phyloP scores from a whole-genome alignment of 2,888 invertebrate species.

The Rosalia funebris region DNA sequence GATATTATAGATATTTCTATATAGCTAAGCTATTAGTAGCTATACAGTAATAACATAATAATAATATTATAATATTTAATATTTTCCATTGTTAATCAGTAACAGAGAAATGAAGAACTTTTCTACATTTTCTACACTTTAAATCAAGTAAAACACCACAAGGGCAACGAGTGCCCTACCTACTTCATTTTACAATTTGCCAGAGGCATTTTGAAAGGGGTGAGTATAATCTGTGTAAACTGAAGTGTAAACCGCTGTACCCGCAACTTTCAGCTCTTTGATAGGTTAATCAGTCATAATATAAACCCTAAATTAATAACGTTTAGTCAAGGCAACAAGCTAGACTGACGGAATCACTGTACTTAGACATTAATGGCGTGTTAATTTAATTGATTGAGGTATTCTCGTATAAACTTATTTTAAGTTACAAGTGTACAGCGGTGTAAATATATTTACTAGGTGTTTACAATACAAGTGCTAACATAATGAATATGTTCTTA shows the following conservation, averaged over 20 bases:
- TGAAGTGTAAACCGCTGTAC: conserved; percentile 46
- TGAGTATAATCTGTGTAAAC: conserved; percentile 45
- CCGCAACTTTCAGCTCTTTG: conserved; percentile 42
- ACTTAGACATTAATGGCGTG: conserved; percentile 42
- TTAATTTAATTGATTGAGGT: conserved; percentile 42
- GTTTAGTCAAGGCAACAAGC: conserved; percentile 46
- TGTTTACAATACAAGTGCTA: not conserved
- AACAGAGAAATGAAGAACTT: too few relatives aligned
- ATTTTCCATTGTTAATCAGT: too few relatives aligned
- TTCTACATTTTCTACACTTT: too few relatives aligned
- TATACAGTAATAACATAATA: too few relatives aligned
- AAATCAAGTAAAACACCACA: too few relatives aligned
- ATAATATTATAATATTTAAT: too few relatives aligned
- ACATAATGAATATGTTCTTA: not conserved
- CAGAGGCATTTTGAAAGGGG: conserved; percentile 34
- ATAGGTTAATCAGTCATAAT: conserved; percentile 52
- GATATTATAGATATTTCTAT: too few relatives aligned
- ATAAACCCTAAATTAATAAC: conserved; percentile 48
- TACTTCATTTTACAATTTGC: not conserved
- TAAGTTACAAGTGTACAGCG: not conserved
- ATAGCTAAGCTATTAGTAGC: too few relatives aligned
- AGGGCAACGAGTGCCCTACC: too few relatives aligned
- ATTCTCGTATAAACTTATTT: conserved; percentile 9
- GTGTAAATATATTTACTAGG: conserved; percentile 11
- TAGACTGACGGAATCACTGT: conserved; percentile 46